Percentiles rank a stretch among this genome's conserved stretches.
phyloP scores from a whole-genome alignment of 2,888 invertebrate species.

The Coenonympha glycerion region DNA sequence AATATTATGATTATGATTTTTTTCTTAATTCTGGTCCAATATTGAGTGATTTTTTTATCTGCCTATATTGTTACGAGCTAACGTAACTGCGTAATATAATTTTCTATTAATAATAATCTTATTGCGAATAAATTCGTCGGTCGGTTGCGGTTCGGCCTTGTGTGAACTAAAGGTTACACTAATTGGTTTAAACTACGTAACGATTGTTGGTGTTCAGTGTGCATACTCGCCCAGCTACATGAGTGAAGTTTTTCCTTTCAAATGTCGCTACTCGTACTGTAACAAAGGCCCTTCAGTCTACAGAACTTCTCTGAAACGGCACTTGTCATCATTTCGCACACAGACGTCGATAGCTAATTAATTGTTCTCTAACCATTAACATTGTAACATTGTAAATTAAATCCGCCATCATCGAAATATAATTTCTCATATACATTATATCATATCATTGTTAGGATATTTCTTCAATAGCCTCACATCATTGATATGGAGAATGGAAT shows the following conservation, averaged over 20 bases:
- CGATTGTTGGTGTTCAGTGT: slow-evolving; percentile 75
- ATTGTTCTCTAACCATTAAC: slow-evolving; percentile 47
- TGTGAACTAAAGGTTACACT: slow-evolving; percentile 52
- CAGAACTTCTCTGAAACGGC: slow-evolving; percentile 7
- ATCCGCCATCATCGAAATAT: slow-evolving; percentile 28
- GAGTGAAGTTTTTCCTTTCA: slow-evolving; percentile 17
- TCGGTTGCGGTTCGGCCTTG: slow-evolving; percentile 39
- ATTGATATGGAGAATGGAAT: no score
- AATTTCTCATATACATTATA: background rate
- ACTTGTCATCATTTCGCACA: slow-evolving; percentile 6
- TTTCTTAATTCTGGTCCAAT: no score
- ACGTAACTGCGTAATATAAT: background rate
- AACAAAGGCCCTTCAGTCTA: slow-evolving; percentile 12
- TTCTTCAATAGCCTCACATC: no score
- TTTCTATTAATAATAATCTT: no score
- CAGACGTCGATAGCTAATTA: slow-evolving; percentile 27
- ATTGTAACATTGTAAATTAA: slow-evolving; percentile 47
- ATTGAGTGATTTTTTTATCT: no score
- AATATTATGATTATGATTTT: slow-evolving; percentile 3
- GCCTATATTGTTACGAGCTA: no score
- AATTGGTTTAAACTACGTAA: slow-evolving; percentile 51
- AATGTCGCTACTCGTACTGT: slow-evolving; percentile 5
- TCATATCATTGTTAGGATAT: no score
- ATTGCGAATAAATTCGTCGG: slow-evolving; percentile 29
- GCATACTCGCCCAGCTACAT: slow-evolving; percentile 41